Conservation (phyloP, 2,797 vertebrate genomes). For the Falco peregrinus region DNA sequence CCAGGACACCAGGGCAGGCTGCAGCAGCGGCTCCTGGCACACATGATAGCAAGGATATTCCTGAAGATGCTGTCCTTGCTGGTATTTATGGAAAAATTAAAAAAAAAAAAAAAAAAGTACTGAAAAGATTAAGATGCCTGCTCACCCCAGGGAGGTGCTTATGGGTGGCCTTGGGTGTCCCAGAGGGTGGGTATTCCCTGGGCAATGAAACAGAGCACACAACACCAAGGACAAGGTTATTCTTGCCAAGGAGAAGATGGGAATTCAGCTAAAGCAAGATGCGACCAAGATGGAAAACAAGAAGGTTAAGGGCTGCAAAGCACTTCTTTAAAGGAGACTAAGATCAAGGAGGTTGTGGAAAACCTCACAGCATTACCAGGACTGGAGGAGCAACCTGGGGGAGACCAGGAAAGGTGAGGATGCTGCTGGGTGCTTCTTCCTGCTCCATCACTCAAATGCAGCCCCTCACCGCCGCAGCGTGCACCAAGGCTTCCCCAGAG, state of each 20-base stretch:
- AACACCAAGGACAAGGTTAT: background rate
- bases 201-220: background rate
- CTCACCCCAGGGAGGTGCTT: background rate
- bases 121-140: background rate
- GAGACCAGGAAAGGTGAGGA: background rate
- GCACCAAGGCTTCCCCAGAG: background rate
- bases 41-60: background rate
- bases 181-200: background rate
- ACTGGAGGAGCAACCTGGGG: accelerated
- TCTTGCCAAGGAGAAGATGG: background rate
- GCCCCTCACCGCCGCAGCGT: background rate
- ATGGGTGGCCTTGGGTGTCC: accelerated
- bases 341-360: background rate
- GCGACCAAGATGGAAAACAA: background rate
- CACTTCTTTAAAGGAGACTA: background rate
- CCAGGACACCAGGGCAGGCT: background rate
- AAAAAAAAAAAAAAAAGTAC: too few species aligned
- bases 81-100: background rate
- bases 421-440: background rate
- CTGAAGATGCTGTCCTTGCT: background rate
- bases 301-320: background rate
- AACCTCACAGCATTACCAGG: background rate
- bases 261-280: background rate
- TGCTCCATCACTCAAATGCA: background rate
- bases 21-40: background rate